phyloP scores from a whole-genome alignment of 2,888 invertebrate genomes.

The Campoletis raptor region DNA sequence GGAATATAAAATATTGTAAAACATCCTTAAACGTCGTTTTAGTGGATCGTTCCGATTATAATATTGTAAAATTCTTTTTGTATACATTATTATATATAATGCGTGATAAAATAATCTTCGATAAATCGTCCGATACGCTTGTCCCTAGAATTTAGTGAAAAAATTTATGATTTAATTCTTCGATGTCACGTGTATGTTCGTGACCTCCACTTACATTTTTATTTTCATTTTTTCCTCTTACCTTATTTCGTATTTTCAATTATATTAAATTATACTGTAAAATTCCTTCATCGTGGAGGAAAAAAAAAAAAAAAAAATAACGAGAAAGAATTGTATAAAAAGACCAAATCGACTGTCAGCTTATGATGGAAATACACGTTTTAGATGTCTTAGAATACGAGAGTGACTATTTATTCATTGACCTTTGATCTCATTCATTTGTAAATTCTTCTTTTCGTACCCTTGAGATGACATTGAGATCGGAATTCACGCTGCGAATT shows the following conservation, averaged over 20 bases:
- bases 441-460: not conserved
- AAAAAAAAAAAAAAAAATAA: too few species aligned
- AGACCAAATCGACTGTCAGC: conserved; percentile 28
- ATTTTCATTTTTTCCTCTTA: not conserved
- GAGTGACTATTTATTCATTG: not conserved
- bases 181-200: not conserved
- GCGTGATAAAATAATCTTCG: conserved; percentile 59
- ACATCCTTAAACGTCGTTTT: conserved; percentile 40
- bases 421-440: not conserved
- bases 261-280: not conserved
- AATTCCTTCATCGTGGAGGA: not conserved
- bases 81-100: conserved; percentile 56
- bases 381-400: conserved; percentile 24
- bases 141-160: conserved; percentile 30
- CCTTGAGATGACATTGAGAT: not conserved
- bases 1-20: not conserved
- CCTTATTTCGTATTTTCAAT: not conserved
- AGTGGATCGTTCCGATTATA: conserved; percentile 47
- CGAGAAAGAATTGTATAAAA: conserved; percentile 29
- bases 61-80: conserved; percentile 63
- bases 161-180: not conserved
- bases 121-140: conserved; percentile 38
- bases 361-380: conserved; percentile 32
- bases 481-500: not conserved
- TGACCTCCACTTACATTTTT: not conserved